These are phyloP conservation scores for Symphodus melops DNA, from an alignment of 2,113 vertebrate species.

Conservation along the genomic window DNA sequence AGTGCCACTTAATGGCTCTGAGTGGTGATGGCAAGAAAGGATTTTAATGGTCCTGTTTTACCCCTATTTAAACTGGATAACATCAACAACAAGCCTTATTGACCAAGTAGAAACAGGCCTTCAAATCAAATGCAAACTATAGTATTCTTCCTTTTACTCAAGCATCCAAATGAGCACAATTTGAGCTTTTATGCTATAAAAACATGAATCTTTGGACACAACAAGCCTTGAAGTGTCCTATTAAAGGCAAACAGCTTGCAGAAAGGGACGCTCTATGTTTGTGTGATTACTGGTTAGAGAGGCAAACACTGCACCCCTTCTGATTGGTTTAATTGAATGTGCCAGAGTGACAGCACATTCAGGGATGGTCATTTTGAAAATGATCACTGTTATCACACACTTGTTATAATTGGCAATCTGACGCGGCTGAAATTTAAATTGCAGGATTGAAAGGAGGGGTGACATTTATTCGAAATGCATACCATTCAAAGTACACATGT, in stretches of 20 bases:
- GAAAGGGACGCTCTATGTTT: slow-evolving; percentile 35
- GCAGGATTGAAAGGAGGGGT: slow-evolving; percentile 40
- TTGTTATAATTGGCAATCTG: slow-evolving; percentile 64
- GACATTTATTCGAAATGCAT: background rate
- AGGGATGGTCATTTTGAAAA: slow-evolving; percentile 65
- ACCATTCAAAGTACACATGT: slow-evolving; percentile 15
- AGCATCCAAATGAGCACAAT: background rate
- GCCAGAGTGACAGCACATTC: slow-evolving; percentile 58
- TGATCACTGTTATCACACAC: slow-evolving; percentile 69
- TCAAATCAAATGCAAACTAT: background rate
- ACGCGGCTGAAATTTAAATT: slow-evolving; percentile 61
- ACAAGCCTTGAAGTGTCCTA: slow-evolving; percentile 17
- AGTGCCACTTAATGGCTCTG: too few relatives aligned
- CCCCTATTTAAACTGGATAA: background rate
- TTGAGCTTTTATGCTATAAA: background rate
- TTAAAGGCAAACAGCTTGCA: slow-evolving; percentile 16
- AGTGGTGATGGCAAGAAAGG: too few relatives aligned
- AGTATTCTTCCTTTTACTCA: background rate
- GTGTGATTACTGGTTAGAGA: slow-evolving; percentile 49
- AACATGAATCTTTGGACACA: slow-evolving; percentile 10
- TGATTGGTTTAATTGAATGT: slow-evolving; percentile 68
- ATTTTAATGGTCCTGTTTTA: background rate
- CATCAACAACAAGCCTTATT: background rate
- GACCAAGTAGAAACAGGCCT: background rate
- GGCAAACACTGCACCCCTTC: slow-evolving; percentile 43